Evolutionary conservation across 2,797 vertebrate species (phyloP).

Genomic region (Sebastes steindachneri): DNA sequence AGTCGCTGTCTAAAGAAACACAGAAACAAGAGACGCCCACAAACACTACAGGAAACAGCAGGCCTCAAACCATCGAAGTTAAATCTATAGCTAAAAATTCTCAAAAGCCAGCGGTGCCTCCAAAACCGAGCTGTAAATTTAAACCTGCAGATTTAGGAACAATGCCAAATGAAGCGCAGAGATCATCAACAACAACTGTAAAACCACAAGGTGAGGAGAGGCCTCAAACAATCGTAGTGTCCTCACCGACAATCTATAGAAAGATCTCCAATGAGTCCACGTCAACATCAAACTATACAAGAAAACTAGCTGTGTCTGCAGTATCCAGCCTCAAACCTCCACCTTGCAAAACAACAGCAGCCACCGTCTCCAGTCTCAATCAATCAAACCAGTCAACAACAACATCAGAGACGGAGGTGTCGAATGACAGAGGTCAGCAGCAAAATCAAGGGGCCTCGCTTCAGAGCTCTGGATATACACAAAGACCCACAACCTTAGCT

Average conservation of each 20-base stretch:
- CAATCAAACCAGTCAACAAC: conserved; percentile 56
- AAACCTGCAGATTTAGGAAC: conserved; percentile 75
- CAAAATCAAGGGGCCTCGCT: conserved; percentile 47
- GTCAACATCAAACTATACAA: conserved; percentile 68
- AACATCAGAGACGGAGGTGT: conserved; percentile 46
- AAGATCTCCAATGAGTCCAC: conserved; percentile 74
- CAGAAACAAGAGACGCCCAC: conserved; percentile 62
- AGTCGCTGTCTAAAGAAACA: conserved; percentile 77
- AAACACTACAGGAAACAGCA: conserved; percentile 41
- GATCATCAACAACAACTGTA: conserved; percentile 31
- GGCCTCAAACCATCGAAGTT: conserved; percentile 81
- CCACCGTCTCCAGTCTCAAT: conserved; percentile 38
- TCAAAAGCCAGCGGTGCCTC: conserved; percentile 80
- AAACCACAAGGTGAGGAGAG: conserved; percentile 71
- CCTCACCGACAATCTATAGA: conserved; percentile 76
- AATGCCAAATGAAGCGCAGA: conserved; percentile 63
- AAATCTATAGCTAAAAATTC: conserved; percentile 81
- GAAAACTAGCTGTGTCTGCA: conserved; percentile 78
- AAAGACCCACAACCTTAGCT: conserved; percentile 50
- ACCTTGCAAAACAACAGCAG: conserved; percentile 67
- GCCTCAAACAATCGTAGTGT: conserved; percentile 74
- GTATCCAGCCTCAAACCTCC: conserved; percentile 81
- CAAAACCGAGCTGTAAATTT: conserved; percentile 83
- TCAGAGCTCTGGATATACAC: conserved; percentile 61
- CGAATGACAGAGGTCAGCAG: conserved; percentile 49